Conservation (phyloP, 2,888 invertebrate species). For the Chloroclystis v-ata region DNA sequence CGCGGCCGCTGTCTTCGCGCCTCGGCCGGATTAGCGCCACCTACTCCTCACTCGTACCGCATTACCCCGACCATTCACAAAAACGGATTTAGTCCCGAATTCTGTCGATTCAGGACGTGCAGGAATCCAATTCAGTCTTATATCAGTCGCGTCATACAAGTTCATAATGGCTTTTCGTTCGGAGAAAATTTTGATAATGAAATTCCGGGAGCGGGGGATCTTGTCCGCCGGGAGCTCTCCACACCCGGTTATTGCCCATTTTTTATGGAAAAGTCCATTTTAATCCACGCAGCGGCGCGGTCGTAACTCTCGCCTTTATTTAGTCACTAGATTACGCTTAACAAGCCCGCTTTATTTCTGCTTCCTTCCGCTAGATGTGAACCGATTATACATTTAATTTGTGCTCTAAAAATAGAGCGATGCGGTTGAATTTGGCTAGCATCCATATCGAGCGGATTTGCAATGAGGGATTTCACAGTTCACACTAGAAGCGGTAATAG, state of each 20-base stretch:
- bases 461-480: constrained; percentile 51
- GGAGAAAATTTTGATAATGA: constrained; percentile 59
- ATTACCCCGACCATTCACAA: constrained; percentile 35
- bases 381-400: constrained; percentile 36
- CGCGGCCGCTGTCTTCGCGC: constrained; percentile 35
- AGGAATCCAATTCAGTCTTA: constrained; percentile 41
- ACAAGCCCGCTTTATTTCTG: constrained; percentile 40
- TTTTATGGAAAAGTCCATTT: constrained; percentile 55
- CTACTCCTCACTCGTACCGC: constrained; percentile 33
- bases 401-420: constrained; percentile 31
- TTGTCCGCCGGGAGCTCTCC: constrained; percentile 44
- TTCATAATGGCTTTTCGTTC: constrained; percentile 49
- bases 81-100: constrained; percentile 25
- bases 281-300: constrained; percentile 52
- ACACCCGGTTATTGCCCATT: constrained; percentile 57
- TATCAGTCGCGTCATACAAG: constrained; percentile 38
- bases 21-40: constrained; percentile 37
- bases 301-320: constrained; percentile 61
- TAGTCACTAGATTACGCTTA: constrained; percentile 56
- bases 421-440: constrained; percentile 33
- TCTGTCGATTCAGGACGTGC: constrained; percentile 31
- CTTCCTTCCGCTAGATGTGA: constrained; percentile 37
- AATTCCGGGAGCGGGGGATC: constrained; percentile 53
- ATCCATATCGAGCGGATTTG: constrained; percentile 29
- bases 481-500: constrained; percentile 54